A percentile compares a stretch with the other conserved stretches of the same genome.
phyloP scores from a whole-genome alignment of 2,888 invertebrate genomes.

The Heterodera filipjevi region DNA sequence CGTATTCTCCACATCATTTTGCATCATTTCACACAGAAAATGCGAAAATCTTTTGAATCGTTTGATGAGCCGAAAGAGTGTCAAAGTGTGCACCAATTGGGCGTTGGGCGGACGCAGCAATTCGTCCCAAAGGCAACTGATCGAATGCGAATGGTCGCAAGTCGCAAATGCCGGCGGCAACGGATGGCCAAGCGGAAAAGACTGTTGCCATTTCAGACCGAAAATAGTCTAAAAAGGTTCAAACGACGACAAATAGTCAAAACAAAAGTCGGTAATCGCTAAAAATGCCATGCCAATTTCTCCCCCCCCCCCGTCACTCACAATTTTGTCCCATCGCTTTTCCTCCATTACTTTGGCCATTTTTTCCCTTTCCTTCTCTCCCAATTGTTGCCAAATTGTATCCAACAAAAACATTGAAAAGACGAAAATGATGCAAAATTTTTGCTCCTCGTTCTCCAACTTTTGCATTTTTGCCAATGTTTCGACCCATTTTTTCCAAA shows the following conservation, averaged over 20 bases:
- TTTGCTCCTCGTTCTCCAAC: not conserved
- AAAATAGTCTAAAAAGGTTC: conserved; percentile 2
- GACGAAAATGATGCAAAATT: not conserved
- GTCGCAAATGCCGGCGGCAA: not conserved
- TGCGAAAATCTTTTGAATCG: not conserved
- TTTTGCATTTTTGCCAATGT: conserved; percentile 6
- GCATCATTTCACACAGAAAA: not conserved
- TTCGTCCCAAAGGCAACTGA: too few relatives aligned
- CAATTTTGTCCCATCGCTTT: conserved; percentile 5
- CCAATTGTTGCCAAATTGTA: not conserved
- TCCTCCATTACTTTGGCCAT: not conserved
- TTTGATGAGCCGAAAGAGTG: not conserved
- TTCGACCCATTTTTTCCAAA: not conserved
- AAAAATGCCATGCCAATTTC: too few relatives aligned
- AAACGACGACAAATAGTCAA: too few relatives aligned
- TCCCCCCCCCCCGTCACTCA: not conserved
- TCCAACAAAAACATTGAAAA: not conserved
- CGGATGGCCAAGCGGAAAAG: not conserved
- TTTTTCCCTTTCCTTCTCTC: not conserved
- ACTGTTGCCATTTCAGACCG: not conserved
- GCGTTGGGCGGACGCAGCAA: not conserved
- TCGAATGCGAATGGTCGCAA: not conserved
- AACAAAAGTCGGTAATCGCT: too few relatives aligned
- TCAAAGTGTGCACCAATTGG: not conserved
- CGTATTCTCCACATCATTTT: not conserved